Conservation (phyloP, 1,140 invertebrate species). For the Lycorma delicatula region DNA sequence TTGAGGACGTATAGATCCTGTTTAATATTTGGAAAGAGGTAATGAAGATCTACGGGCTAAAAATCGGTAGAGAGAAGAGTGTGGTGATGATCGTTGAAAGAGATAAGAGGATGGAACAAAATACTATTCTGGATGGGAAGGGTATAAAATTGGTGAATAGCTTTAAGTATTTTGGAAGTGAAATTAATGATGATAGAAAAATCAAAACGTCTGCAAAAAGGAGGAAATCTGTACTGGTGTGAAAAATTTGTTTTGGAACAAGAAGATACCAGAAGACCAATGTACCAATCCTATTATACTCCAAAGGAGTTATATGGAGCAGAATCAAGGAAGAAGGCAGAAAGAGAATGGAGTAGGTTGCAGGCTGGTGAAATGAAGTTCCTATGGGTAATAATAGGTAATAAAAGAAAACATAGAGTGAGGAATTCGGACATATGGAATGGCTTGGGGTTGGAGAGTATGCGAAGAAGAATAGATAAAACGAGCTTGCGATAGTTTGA, state of each 20-base stretch:
- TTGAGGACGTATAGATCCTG: conserved; percentile 1
- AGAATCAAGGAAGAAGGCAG: not conserved
- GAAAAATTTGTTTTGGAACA: not conserved
- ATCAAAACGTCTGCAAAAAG: not conserved
- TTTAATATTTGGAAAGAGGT: not conserved
- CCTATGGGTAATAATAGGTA: not conserved
- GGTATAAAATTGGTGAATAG: not conserved
- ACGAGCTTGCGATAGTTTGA: not conserved
- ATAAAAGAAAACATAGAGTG: not conserved
- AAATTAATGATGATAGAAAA: conserved; percentile 1
- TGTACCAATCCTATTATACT: not conserved
- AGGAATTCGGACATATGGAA: not conserved
- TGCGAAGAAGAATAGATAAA: not conserved
- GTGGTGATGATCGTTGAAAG: not conserved
- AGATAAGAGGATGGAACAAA: not conserved
- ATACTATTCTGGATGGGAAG: not conserved
- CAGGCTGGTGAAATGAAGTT: conserved; percentile 1
- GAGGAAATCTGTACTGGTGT: not conserved
- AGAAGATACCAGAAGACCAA: not conserved
- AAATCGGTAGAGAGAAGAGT: not conserved
- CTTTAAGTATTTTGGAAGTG: not conserved
- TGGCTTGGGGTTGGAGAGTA: not conserved
- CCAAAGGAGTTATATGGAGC: not conserved
- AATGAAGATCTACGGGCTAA: not conserved
- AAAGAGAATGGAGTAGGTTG: not conserved